Conservation (phyloP, 2,888 invertebrate species). For the Lottia gigantea region DNA sequence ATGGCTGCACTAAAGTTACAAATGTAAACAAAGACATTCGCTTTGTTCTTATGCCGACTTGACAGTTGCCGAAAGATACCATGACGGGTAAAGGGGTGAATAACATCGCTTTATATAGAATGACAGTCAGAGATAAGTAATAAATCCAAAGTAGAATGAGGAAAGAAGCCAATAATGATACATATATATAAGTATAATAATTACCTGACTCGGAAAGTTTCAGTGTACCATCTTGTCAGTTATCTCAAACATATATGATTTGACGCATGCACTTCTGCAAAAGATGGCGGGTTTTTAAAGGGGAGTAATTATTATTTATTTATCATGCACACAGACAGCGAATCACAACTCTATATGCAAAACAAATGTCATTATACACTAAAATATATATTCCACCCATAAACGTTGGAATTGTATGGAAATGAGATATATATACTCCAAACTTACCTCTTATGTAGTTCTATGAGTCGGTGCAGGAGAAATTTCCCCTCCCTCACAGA, state of each 20-base stretch:
- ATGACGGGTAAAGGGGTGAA: no score
- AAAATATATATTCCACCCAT: neutral
- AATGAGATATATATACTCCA: no score
- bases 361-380: neutral
- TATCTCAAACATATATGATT: constrained; percentile 9
- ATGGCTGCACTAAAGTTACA: constrained; percentile 22
- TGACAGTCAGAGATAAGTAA: no score
- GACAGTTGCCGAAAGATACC: constrained; percentile 18
- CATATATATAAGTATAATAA: neutral
- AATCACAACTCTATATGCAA: neutral
- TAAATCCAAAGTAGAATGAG: no score
- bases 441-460: no score
- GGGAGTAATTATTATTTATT: constrained; percentile 11
- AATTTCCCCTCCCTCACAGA: constrained; percentile 4
- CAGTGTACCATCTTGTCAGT: constrained; percentile 7
- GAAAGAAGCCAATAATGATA: no score
- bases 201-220: neutral
- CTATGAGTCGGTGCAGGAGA: neutral
- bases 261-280: constrained; percentile 11
- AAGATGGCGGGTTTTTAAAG: constrained; percentile 11
- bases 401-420: no score
- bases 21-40: constrained; percentile 24
- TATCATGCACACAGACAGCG: constrained; percentile 2
- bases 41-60: constrained; percentile 21
- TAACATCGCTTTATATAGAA: no score